Evolutionary conservation across 2,888 invertebrate species (phyloP), one percentile per base, ranked within the genome.

Genomic region (Lepidocyrtinus sp.): DNA sequence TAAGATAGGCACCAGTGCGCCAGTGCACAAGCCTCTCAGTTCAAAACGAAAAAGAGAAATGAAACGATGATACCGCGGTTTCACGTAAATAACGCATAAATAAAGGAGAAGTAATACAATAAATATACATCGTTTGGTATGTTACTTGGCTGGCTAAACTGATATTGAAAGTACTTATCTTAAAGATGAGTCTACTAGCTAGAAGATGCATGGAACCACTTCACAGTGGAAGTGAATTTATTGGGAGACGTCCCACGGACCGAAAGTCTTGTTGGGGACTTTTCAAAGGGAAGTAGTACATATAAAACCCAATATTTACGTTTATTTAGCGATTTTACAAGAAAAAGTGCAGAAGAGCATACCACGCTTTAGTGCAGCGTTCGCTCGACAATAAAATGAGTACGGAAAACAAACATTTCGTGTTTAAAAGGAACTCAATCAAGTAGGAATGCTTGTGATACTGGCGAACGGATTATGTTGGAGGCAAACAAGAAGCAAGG

Each of bases 211-310:
- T 36, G 26, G 24, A 80, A 63, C 70, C 68, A 61, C 63, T 24
- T 12, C n/a, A 5, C 59, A 78, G 70, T 59, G 73, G 61, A 70
- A 63, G 74, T 80, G 59, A 74, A 80, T 80, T 80, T 80, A 80
- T 80, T 80, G 74, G 46, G 59, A 65, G 79, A 80, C 79, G 79
- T 80, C 79, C 79, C 74, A 80, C 25, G 61, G 70, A 17, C 63
- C 12, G 50, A 78, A 72, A 61, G 25, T 72, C 62, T 3, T n/a
- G 55, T 70, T 62, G 63, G 46, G 62, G 74, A 74, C 79, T 68
- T 69, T 55, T 55, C n/a, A 55, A n/a, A 55, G n/a, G 9, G 3
- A 36, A 12, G 7, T 36, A 55, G n/a, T 55, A 55, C 55, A 55
- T n/a, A n/a, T n/a, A n/a, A 9, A 55, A 17, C 17, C 17, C 55